A percentile compares a stretch with the other conserved stretches of the same genome.
Evolutionary conservation across 2,797 vertebrate genomes (phyloP).

Genomic region (Mastacembelus armatus): DNA sequence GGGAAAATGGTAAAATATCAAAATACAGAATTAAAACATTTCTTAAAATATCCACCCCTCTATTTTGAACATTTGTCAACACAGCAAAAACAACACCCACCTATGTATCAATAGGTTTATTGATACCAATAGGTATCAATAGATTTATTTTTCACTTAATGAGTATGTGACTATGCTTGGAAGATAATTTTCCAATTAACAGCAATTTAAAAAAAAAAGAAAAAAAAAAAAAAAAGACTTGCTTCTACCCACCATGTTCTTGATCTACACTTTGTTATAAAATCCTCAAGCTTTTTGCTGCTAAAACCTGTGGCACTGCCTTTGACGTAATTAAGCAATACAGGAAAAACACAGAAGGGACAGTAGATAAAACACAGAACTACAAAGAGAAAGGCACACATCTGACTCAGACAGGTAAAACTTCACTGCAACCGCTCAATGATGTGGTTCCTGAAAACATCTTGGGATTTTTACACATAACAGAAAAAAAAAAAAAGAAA

Average conservation of each 20-base stretch:
- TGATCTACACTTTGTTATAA: too few species aligned
- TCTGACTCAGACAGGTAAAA: conserved; percentile 11
- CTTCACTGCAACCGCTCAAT: neutral
- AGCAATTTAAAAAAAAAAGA: too few species aligned
- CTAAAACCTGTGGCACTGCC: neutral
- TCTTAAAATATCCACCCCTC: neutral
- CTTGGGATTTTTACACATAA: conserved; percentile 8
- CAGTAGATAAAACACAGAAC: conserved; percentile 44
- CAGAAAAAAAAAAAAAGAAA: too few species aligned
- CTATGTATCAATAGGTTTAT: too few species aligned
- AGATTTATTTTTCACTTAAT: too few species aligned
- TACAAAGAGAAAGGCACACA: conserved; percentile 29
- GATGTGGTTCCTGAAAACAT: neutral
- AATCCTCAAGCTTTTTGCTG: too few species aligned
- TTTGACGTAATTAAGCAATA: conserved; percentile 4
- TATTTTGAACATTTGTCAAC: neutral
- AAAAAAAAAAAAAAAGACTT: too few species aligned
- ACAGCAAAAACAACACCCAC: too few species aligned
- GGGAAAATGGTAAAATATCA: neutral
- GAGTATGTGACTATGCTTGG: too few species aligned
- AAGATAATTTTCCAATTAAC: too few species aligned
- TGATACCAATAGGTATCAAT: too few species aligned
- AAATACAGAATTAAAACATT: neutral
- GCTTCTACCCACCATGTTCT: too few species aligned
- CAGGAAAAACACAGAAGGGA: conserved; percentile 36